Evolutionary conservation across 2,113 vertebrate genomes (phyloP).

Genomic region (human (Homo sapiens)): GRCh38 chr6:94456001-94456500

Average conservation of each 20-base stretch:
- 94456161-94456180: not conserved
- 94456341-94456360: not conserved
- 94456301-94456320: not conserved
- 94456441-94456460: not conserved
- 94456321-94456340: not conserved
- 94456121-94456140: not conserved
- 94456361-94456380: not conserved
- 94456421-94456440: not conserved
- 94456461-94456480: not conserved
- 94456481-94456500: not conserved
- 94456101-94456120: not conserved
- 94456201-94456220: not conserved
- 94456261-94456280: not conserved
- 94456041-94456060: not conserved
- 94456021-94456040: not conserved
- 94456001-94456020: not conserved
- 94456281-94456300: not conserved
- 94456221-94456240: not conserved
- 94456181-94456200: not conserved
- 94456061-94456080: not conserved
- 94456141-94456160: not conserved
- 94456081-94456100: not conserved
- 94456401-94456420: not conserved
- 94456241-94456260: not conserved
- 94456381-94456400: not conserved